A percentile compares a stretch with the other conserved stretches of the same genome.
phyloP scores from a whole-genome alignment of 2,113 vertebrate genomes.

The Mastomys natalensis region DNA sequence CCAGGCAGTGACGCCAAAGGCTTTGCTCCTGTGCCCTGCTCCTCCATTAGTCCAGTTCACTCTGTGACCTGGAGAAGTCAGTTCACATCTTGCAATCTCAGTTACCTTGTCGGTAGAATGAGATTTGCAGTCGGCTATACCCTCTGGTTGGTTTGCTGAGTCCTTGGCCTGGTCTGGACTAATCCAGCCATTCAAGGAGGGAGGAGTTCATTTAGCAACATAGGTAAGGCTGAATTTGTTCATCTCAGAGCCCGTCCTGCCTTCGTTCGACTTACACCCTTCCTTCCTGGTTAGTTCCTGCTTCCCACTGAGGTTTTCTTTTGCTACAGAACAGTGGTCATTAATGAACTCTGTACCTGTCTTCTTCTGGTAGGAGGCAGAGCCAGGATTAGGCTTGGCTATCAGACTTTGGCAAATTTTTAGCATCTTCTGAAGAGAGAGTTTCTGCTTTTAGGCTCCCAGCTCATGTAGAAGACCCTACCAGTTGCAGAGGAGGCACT shows the following conservation, averaged over 20 bases:
- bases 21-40: neutral
- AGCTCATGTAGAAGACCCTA: neutral
- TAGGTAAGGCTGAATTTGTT: neutral
- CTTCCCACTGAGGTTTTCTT: neutral
- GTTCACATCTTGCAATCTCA: neutral
- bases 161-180: neutral
- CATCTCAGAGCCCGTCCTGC: neutral
- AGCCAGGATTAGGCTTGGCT: neutral
- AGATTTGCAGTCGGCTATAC: neutral
- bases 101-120: conserved; percentile 47
- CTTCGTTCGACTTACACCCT: neutral
- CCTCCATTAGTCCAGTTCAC: neutral
- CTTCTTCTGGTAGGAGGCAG: neutral
- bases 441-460: neutral
- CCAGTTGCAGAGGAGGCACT: neutral
- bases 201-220: neutral
- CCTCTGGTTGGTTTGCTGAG: neutral
- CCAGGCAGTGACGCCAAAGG: neutral
- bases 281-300: neutral
- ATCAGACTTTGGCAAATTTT: neutral
- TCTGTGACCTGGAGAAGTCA: neutral
- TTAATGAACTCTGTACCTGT: neutral
- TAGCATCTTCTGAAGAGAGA: conserved; percentile 15
- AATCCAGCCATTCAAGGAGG: neutral
- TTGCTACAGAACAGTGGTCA: neutral